Evolutionary conservation across 2,888 invertebrate species (phyloP), one percentile per base, ranked within the genome.

Genomic region (Diploptera punctata): DNA sequence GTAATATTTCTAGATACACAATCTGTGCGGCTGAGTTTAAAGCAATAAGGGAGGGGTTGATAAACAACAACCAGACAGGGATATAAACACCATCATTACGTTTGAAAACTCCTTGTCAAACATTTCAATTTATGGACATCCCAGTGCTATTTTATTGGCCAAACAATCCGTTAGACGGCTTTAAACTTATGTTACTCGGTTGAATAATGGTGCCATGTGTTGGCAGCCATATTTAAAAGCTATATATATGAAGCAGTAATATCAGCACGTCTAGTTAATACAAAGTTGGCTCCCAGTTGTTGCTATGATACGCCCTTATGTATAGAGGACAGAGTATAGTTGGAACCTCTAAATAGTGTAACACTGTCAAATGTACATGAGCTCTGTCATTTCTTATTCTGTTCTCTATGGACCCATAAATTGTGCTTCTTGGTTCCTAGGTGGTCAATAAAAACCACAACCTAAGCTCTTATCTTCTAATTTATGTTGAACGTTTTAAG

Each of bases 111-210:
- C 57, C 61, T 43, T 72, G 74, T 74, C 72, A 74, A 67, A 72
- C 67, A 67, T 47, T 49, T 70, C 70, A 67, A 72, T 74, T 74
- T 74, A 74, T 72, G 74, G 24, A 57, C 61, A 61, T 18, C 54
- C 29, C 24, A n/a, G 19, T 38, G 54, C 31, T 43, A 61, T 47
- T 71, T 73, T 73, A 70, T 70, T 67, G 57, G 67, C n/a, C 1
- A 13, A 24, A 16, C 21, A 52, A 21, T 5, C 0, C 21, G 52
- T 18, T 3, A 19, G 3, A 43, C 31, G 4, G 43, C 13, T 21
- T 16, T 33, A 62, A 62, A 52, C 10, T 43, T 43, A 62, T 24
- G 3, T 24, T 38, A 18, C 16, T 19, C 16, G 16, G 3, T 24
- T 44, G 62, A 44, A 1, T 62, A 62, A 62, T 29, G 18, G 31